phyloP scores from a whole-genome alignment of 2,797 vertebrate genomes.

The Acrocephalus scirpaceus region DNA sequence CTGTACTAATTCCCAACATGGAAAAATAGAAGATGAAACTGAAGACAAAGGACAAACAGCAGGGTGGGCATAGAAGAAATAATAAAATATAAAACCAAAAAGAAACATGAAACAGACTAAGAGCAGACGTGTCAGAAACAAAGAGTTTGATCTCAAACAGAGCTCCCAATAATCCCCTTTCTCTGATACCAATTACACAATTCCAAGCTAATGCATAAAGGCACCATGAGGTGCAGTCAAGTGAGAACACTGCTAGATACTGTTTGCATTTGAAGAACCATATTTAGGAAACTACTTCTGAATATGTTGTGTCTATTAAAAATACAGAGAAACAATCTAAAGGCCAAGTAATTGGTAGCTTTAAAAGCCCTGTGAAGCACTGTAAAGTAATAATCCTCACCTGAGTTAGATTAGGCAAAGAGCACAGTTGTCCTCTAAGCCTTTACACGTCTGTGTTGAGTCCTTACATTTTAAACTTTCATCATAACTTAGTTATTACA shows the following conservation, averaged over 20 bases:
- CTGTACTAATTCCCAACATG: neutral
- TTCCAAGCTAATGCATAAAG: neutral
- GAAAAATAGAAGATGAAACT: neutral
- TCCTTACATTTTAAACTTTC: neutral
- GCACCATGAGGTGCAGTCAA: neutral
- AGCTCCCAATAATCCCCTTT: neutral
- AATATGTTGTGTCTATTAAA: neutral
- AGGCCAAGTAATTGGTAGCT: neutral
- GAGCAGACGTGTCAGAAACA: neutral
- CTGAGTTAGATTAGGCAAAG: neutral
- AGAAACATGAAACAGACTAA: neutral
- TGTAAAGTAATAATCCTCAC: neutral
- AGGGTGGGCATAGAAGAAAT: neutral
- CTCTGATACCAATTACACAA: neutral
- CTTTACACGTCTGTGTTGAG: neutral
- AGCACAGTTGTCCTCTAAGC: neutral
- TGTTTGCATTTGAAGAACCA: neutral
- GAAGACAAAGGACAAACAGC: neutral
- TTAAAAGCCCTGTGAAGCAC: neutral
- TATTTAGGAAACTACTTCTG: neutral
- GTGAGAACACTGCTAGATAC: neutral
- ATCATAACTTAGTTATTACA: neutral
- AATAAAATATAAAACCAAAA: neutral
- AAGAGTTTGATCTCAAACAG: neutral
- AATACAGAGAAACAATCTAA: neutral